Percentiles rank a stretch among this genome's conserved stretches.
Conservation (phyloP, 64 coral and sea anemone species). For the Montipora capricornis region DNA sequence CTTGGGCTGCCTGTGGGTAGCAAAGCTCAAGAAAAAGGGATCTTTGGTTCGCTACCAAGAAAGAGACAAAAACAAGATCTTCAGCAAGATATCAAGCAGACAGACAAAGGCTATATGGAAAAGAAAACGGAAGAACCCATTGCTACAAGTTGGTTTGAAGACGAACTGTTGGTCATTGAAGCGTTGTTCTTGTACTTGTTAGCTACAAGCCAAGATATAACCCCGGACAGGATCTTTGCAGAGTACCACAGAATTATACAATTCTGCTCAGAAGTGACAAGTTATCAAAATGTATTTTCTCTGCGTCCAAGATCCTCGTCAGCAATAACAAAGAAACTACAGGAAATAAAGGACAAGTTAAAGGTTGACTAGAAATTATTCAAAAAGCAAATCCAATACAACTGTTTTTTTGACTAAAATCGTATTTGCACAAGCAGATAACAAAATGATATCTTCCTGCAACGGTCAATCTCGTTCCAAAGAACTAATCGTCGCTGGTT, state of each 20-base stretch:
- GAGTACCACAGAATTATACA: neutral
- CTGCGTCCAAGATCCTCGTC: constrained; percentile 7
- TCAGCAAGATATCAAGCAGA: no score
- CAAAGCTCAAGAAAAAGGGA: no score
- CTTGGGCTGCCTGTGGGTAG: no score
- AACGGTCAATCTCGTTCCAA: constrained; percentile 20
- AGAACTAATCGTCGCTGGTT: neutral
- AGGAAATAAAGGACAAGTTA: constrained; percentile 15
- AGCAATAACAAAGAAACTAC: constrained; percentile 23
- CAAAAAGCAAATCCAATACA: constrained; percentile 25
- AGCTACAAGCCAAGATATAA: constrained; percentile 2
- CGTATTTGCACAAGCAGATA: constrained; percentile 26
- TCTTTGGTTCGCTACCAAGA: no score
- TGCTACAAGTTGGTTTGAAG: constrained; percentile 33
- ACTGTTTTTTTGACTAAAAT: constrained; percentile 20
- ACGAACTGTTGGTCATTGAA: constrained; percentile 7
- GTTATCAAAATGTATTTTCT: constrained; percentile 28
- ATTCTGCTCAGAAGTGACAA: constrained; percentile 15
- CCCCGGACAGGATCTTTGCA: constrained; percentile 1
- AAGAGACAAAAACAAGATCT: no score
- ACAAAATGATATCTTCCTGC: neutral
- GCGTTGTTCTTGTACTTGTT: neutral
- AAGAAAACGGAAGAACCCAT: constrained; percentile 20
- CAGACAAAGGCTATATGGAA: constrained; percentile 25
- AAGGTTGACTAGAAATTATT: constrained; percentile 31